phyloP scores from a whole-genome alignment of 2,888 invertebrate species.

The Siphlonurus alternatus region DNA sequence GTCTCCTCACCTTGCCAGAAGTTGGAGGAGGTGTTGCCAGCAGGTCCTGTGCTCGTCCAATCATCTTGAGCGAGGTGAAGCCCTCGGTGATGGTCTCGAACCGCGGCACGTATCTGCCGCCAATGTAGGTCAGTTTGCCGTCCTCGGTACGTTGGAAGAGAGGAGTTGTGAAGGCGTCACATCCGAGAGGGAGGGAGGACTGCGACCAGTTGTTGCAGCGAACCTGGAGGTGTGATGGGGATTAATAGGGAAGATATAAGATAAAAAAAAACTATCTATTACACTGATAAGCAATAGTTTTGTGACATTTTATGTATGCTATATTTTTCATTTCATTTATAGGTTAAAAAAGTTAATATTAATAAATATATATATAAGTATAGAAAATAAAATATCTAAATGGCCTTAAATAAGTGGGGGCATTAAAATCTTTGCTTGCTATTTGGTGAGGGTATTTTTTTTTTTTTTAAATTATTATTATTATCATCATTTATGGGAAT shows the following conservation, averaged over 20 bases:
- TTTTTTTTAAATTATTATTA: too few relatives aligned
- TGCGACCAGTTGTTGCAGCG: conserved; percentile 57
- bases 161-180: conserved; percentile 62
- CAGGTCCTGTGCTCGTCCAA: conserved; percentile 24
- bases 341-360: neutral
- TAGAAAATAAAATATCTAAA: too few relatives aligned
- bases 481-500: too few relatives aligned
- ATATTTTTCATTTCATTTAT: neutral
- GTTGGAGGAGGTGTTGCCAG: conserved; percentile 28
- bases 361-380: neutral
- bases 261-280: conserved; percentile 1
- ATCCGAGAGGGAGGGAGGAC: conserved; percentile 45
- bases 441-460: too few relatives aligned
- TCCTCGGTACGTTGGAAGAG: conserved; percentile 63
- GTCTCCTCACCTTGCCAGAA: too few relatives aligned
- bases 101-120: conserved; percentile 51
- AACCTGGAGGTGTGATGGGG: conserved; percentile 25
- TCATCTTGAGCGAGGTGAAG: conserved; percentile 48
- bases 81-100: conserved; percentile 49
- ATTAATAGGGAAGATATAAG: neutral
- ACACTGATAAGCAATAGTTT: conserved; percentile 1
- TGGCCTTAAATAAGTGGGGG: too few relatives aligned
- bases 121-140: conserved; percentile 58
- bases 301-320: neutral
- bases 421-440: too few relatives aligned